phyloP scores from a whole-genome alignment of 2,113 vertebrate species.

The Macrotus californicus region DNA sequence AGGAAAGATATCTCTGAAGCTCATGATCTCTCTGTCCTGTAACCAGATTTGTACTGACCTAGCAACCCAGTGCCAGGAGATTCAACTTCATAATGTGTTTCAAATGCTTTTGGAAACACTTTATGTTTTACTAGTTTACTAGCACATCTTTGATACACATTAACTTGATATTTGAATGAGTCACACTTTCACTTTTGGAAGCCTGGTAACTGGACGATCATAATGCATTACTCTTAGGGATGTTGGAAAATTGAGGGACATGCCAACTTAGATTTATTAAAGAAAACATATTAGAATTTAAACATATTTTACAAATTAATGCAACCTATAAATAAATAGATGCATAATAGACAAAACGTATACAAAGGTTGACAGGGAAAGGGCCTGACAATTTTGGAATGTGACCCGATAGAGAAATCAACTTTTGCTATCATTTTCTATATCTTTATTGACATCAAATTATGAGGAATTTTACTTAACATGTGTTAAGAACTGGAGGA shows the following conservation, averaged over 20 bases:
- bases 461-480: background rate
- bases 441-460: background rate
- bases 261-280: background rate
- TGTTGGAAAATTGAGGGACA: background rate
- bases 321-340: background rate
- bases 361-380: background rate
- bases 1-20: background rate
- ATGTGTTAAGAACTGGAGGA: background rate
- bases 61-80: background rate
- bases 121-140: background rate
- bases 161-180: background rate
- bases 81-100: background rate
- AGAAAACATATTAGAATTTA: background rate
- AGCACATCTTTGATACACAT: background rate
- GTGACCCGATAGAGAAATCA: background rate
- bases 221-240: background rate
- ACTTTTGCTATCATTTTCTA: background rate
- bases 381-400: background rate
- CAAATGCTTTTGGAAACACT: background rate
- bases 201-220: background rate
- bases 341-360: background rate
- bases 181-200: conserved; percentile 7
- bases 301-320: background rate
- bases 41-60: background rate
- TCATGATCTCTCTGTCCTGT: background rate